phyloP scores from a whole-genome alignment of 1,140 invertebrate species.

The Zeugodacus cucurbitae region DNA sequence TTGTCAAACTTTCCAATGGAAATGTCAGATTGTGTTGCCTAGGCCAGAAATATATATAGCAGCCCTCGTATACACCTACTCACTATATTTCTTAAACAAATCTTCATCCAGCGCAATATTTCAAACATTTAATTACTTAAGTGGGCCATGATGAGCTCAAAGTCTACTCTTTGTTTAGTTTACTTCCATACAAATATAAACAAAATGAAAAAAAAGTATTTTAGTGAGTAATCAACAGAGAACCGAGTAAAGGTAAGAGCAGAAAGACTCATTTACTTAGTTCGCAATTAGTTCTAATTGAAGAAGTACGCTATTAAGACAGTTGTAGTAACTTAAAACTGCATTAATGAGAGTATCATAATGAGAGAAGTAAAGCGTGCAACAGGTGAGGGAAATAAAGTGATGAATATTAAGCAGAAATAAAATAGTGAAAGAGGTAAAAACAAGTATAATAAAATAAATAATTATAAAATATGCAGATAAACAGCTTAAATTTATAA shows the following conservation, averaged over 20 bases:
- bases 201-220: not conserved
- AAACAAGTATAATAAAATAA: not conserved
- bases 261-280: not conserved
- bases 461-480: no score
- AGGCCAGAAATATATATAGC: no score
- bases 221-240: not conserved
- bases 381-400: not conserved
- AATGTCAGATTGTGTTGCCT: no score
- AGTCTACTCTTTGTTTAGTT: no score
- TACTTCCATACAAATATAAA: not conserved
- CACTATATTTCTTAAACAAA: not conserved
- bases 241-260: not conserved
- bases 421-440: not conserved
- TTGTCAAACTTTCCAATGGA: no score
- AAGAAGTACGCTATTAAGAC: no score
- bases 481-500: no score
- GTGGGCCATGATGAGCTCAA: not conserved
- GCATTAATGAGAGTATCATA: no score
- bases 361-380: not conserved
- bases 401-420: not conserved
- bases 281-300: conserved; percentile 17
- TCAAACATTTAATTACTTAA: conserved; percentile 17
- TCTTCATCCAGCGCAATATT: not conserved
- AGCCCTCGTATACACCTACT: no score
- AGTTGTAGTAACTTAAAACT: not conserved